These are phyloP conservation scores for Leucoma salicis DNA, from an alignment of 2,888 invertebrate species.

Conservation along the genomic window DNA sequence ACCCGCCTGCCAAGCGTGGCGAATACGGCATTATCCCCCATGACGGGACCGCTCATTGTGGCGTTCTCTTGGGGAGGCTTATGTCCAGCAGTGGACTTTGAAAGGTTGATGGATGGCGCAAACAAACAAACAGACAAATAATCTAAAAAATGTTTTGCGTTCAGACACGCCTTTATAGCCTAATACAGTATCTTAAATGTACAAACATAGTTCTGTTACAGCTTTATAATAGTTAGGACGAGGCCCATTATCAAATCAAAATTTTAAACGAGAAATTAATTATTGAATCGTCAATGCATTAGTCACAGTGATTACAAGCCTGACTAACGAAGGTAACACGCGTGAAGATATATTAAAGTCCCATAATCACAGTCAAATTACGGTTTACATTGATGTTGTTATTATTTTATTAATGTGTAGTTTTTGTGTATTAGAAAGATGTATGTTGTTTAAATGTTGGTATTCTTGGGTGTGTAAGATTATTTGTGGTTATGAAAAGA, in stretches of 20 bases:
- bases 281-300: conserved; percentile 17
- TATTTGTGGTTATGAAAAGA: conserved; percentile 5
- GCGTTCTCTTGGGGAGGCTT: too few relatives aligned
- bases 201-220: too few relatives aligned
- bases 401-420: conserved; percentile 26
- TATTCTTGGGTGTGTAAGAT: conserved; percentile 8
- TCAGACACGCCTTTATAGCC: too few relatives aligned
- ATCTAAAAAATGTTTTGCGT: too few relatives aligned
- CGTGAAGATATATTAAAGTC: conserved; percentile 27
- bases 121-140: too few relatives aligned
- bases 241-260: not conserved
- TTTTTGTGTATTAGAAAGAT: conserved; percentile 25
- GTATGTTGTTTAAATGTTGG: conserved; percentile 6
- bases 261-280: conserved; percentile 9
- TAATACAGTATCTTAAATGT: too few relatives aligned
- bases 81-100: too few relatives aligned
- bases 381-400: conserved; percentile 8
- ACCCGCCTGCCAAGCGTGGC: too few relatives aligned
- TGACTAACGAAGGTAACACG: conserved; percentile 17
- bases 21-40: too few relatives aligned
- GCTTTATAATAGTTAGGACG: too few relatives aligned
- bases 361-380: conserved; percentile 29
- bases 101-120: too few relatives aligned
- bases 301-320: conserved; percentile 11
- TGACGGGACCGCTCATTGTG: too few relatives aligned